A percentile compares a stretch with the other conserved stretches of the same genome.
Evolutionary conservation across 2,113 vertebrate species (phyloP).

Genomic region (Cettia cetti): DNA sequence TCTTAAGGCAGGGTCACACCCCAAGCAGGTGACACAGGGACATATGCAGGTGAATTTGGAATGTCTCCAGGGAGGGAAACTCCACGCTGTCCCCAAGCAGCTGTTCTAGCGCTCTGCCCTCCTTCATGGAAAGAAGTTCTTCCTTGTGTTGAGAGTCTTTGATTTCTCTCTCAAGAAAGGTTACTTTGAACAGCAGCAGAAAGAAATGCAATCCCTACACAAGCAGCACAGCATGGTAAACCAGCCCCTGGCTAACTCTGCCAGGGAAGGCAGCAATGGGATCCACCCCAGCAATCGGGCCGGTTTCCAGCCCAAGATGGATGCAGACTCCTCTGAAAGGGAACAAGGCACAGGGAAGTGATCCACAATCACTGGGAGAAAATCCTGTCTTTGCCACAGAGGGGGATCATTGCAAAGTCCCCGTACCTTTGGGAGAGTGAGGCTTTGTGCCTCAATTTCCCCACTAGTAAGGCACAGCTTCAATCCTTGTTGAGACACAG

Average conservation of each 20-base stretch:
- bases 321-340: not conserved
- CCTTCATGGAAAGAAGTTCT: not conserved
- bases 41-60: not conserved
- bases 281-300: fast-evolving
- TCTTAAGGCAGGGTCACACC: not conserved
- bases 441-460: not conserved
- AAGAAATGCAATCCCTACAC: not conserved
- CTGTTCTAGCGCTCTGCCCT: not conserved
- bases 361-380: not conserved
- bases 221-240: fast-evolving
- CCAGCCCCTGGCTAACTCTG: not conserved
- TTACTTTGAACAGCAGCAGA: not conserved
- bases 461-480: not conserved
- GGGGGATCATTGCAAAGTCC: not conserved
- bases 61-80: not conserved
- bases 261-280: not conserved
- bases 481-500: fast-evolving
- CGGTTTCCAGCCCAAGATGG: not conserved
- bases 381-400: not conserved
- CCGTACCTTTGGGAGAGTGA: not conserved
- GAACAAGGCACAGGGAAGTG: not conserved
- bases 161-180: not conserved
- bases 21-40: not conserved
- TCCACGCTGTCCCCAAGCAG: not conserved
- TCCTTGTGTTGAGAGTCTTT: not conserved